phyloP scores from a whole-genome alignment of 2,113 vertebrate genomes.

The Tylochromis polylepis region DNA sequence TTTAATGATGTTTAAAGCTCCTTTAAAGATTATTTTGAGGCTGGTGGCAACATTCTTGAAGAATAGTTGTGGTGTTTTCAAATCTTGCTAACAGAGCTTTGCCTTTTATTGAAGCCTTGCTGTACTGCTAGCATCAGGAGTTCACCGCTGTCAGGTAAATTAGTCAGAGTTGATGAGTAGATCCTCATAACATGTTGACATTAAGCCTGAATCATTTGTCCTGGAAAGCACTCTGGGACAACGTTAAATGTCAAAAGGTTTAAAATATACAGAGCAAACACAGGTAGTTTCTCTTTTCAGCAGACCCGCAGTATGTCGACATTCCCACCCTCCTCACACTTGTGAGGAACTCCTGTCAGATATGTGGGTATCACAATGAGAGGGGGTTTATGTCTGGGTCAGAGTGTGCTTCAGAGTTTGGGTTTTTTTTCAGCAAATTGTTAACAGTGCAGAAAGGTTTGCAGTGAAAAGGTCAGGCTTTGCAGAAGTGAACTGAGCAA shows the following conservation, averaged over 20 bases:
- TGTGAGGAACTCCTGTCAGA: not conserved
- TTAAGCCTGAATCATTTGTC: not conserved
- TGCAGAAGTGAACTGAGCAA: not conserved
- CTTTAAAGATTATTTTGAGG: not conserved
- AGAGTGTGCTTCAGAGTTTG: not conserved
- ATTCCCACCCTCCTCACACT: not conserved
- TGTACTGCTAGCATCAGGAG: not conserved
- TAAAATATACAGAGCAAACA: not conserved
- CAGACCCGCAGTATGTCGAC: not conserved
- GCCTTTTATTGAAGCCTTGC: not conserved
- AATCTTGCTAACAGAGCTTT: not conserved
- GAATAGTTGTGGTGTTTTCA: not conserved
- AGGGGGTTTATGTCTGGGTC: not conserved
- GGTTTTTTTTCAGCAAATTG: not conserved
- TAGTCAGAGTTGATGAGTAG: not conserved
- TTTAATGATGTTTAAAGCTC: not conserved
- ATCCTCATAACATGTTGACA: not conserved
- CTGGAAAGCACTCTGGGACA: not conserved
- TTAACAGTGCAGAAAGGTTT: not conserved
- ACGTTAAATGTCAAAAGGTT: not conserved
- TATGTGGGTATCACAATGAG: not conserved
- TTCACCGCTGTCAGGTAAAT: not conserved
- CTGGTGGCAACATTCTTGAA: accelerated
- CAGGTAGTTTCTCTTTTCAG: not conserved
- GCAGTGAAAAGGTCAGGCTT: not conserved